Evolutionary conservation across 2,113 vertebrate species (phyloP), one percentile per base, ranked within the genome.

Genomic region (Tamias sibiricus): DNA sequence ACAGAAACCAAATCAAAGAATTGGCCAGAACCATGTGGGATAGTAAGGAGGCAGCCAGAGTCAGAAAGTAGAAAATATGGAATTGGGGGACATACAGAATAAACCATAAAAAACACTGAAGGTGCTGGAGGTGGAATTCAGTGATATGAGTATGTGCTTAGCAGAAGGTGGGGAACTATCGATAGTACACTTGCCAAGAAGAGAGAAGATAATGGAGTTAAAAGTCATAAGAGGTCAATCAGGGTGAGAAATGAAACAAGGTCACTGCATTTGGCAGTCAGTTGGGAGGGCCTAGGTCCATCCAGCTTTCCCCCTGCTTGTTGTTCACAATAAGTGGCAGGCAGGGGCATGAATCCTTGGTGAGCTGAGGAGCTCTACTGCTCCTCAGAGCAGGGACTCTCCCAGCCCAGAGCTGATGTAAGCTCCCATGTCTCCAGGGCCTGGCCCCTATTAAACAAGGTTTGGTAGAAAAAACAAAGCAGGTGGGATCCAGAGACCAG

Each of bases 1-100:
- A 24, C 16, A n/a, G 35, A 75, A 90, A 80, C 14, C 72, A n/a
- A 54, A 83, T 22, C 42, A 42, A 17, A 24, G n/a, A 37, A 64
- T 54, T 1, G 40, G 62, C 20, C 92, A 52, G 62, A 10, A 17
- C 4, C 2, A 8, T 2, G 54, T 42, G 14, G 72, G 10, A 16
- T 19, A 49, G 64, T 24, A 35, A 54, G 47, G 74, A 59, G 30
- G 68, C 0, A 10, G 76, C 11, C 52, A 57, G n/a, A 32, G 40
- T 19, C 6, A 10, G 81, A 35, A 57, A 49, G 66, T 49, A 62
- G 44, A 20, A 62, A 44, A n/a, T 5, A 26, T 0, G 8, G 69
- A 84, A 59, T 0, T 12, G 5, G 6, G 52, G 30, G 4, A 4
- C 6, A 11, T 0, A 14, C 12, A 40, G 3, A n/a, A 30, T 2